A percentile compares a stretch with the other conserved stretches of the same genome.
Evolutionary conservation across 2,888 invertebrate genomes (phyloP).

Genomic region (Tipula helvola): DNA sequence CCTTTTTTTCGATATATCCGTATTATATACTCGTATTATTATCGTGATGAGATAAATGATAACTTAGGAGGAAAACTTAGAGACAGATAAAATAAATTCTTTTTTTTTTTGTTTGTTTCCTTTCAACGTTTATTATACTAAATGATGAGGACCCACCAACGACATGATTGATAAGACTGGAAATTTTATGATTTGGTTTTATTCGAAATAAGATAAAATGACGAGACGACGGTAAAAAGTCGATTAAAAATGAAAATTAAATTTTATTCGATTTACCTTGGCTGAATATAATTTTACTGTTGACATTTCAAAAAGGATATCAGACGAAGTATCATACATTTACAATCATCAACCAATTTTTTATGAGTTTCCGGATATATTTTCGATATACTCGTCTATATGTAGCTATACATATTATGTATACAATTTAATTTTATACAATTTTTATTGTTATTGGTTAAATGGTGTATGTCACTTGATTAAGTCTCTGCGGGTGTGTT

Average conservation of each 20-base stretch:
- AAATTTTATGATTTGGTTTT: neutral
- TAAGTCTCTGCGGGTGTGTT: neutral
- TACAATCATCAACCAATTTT: neutral
- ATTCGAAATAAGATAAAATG: neutral
- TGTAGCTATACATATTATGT: too few relatives aligned
- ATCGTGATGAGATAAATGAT: neutral
- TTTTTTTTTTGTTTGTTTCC: neutral
- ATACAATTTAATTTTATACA: neutral
- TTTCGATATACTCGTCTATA: neutral
- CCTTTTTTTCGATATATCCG: neutral
- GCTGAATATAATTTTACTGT: neutral
- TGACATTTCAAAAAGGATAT: neutral
- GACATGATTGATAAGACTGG: neutral
- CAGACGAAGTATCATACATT: neutral
- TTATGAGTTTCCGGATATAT: neutral
- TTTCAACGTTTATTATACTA: too few relatives aligned
- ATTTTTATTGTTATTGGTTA: neutral
- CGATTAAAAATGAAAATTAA: neutral
- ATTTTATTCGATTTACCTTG: neutral
- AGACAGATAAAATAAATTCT: neutral
- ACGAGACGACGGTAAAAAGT: neutral
- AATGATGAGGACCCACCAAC: neutral
- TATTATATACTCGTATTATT: neutral
- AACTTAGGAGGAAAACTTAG: neutral
- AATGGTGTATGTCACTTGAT: neutral